phyloP scores from a whole-genome alignment of 2,113 vertebrate genomes.

The Pionites leucogaster region DNA sequence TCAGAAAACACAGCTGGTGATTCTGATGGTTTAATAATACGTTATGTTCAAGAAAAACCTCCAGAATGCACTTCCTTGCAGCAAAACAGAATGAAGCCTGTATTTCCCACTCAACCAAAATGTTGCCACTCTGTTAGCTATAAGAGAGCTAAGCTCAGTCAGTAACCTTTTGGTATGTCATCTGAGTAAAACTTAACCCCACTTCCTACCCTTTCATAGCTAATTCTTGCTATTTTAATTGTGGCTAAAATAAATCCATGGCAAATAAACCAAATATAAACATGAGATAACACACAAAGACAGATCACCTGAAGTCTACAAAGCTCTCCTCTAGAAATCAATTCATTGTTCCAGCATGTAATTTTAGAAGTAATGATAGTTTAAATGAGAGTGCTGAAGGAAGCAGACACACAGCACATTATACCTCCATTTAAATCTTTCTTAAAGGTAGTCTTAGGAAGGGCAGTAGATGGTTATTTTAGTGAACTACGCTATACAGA shows the following conservation, averaged over 20 bases:
- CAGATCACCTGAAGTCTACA: neutral
- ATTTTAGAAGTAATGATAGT: neutral
- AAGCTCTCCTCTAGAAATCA: neutral
- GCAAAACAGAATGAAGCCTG: neutral
- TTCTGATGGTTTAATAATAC: neutral
- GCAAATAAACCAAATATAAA: neutral
- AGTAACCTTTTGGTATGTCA: neutral
- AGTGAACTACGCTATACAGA: neutral
- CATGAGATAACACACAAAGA: neutral
- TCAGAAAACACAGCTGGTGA: neutral
- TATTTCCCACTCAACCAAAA: neutral
- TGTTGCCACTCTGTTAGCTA: fast-evolving
- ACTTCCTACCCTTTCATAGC: neutral
- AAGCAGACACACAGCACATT: neutral
- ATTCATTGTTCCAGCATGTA: neutral
- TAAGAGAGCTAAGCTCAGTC: neutral
- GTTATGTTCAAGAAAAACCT: neutral
- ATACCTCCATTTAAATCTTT: neutral
- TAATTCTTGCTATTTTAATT: neutral
- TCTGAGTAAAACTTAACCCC: neutral
- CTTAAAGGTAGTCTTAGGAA: neutral
- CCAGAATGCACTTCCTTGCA: neutral
- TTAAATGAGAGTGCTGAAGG: neutral
- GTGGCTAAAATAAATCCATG: neutral
- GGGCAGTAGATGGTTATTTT: neutral